Percentiles rank a stretch among this genome's conserved stretches.
Evolutionary conservation across 1,140 invertebrate species (phyloP).

Genomic region (Meloidogyne exigua): DNA sequence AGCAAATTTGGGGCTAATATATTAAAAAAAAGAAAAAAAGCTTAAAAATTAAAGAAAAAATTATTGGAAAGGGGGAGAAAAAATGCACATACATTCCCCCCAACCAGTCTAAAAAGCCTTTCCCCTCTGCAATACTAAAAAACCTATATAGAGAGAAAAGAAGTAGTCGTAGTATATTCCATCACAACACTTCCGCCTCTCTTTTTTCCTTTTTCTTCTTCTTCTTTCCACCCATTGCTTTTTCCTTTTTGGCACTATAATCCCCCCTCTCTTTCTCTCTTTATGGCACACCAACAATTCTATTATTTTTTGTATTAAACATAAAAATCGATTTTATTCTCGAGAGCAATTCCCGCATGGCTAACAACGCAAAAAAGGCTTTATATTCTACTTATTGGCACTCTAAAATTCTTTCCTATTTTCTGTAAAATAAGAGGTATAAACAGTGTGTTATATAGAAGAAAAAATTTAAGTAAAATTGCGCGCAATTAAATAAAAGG

Average conservation of each 20-base stretch:
- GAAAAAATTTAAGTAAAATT: too few relatives aligned
- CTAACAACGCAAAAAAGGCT: not conserved
- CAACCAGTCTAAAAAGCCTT: not conserved
- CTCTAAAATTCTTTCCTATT: not conserved
- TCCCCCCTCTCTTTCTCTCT: too few relatives aligned
- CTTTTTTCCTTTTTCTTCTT: not conserved
- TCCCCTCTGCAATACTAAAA: not conserved
- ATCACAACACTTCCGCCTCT: constrained; percentile 2
- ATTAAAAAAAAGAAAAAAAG: not conserved
- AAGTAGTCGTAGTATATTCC: not conserved
- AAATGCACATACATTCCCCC: not conserved
- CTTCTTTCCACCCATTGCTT: not conserved
- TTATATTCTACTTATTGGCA: constrained; percentile 2
- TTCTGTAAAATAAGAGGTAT: not conserved
- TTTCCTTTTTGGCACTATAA: constrained; percentile 4
- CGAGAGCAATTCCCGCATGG: not conserved
- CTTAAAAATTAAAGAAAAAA: not conserved
- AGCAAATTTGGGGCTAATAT: constrained; percentile 2
- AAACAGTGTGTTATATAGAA: not conserved
- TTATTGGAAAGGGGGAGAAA: not conserved
- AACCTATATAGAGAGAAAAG: too few relatives aligned
- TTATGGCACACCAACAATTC: not conserved
- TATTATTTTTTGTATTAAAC: too few relatives aligned
- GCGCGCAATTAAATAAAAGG: too few relatives aligned
- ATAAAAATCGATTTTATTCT: not conserved